Percentiles rank a stretch among this genome's conserved stretches.
phyloP scores from a whole-genome alignment of 2,113 vertebrate genomes.

The Misgurnus mizolepis region DNA sequence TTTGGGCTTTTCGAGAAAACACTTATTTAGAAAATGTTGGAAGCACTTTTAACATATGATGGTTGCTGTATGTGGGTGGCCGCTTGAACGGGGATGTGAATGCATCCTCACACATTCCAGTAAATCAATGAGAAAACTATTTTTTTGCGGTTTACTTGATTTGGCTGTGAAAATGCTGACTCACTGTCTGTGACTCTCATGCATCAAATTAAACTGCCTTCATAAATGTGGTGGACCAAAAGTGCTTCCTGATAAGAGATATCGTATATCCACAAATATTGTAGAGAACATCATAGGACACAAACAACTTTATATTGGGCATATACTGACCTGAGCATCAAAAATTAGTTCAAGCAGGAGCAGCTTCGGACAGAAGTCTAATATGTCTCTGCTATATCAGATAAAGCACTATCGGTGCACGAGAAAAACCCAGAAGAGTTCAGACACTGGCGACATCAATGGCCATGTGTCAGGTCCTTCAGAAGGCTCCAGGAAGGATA shows the following conservation, averaged over 20 bases:
- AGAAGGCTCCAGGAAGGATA: background rate
- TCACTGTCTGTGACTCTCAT: conserved; percentile 16
- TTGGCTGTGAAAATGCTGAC: conserved; percentile 1
- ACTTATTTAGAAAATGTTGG: background rate
- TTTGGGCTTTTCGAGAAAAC: background rate
- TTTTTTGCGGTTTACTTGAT: conserved; percentile 13
- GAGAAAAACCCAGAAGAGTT: background rate
- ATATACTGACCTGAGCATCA: background rate
- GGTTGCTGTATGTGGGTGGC: background rate
- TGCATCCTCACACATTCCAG: background rate
- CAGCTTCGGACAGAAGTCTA: background rate
- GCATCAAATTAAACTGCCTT: conserved; percentile 18
- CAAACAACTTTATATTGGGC: background rate
- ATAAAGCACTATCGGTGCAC: background rate
- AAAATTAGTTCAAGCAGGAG: background rate
- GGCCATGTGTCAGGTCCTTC: background rate
- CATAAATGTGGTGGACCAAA: background rate
- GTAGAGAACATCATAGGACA: background rate
- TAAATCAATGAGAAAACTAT: conserved; percentile 30
- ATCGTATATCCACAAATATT: background rate
- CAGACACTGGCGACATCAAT: background rate
- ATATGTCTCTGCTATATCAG: background rate
- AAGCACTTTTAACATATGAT: background rate
- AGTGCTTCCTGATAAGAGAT: background rate
- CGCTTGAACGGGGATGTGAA: background rate